Evolutionary conservation across 2,113 vertebrate species (phyloP).

Genomic region (Chlorodrepanis virens): DNA sequence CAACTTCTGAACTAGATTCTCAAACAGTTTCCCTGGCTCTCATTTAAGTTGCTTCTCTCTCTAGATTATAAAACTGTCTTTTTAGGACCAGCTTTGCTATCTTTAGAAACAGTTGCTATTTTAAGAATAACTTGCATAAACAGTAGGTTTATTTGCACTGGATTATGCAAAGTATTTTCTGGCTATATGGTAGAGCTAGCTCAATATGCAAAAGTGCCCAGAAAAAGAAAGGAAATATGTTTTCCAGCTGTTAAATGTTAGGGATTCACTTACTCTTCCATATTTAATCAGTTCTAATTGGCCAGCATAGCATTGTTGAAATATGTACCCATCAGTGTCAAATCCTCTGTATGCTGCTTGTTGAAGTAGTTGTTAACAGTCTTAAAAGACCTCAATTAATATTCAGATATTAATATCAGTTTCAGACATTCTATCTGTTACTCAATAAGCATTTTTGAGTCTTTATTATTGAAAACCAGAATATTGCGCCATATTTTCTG

Average conservation of each 20-base stretch:
- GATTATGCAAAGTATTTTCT: conserved; percentile 10
- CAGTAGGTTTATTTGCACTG: not conserved
- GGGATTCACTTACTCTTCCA: not conserved
- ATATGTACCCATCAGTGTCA: not conserved
- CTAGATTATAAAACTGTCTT: not conserved
- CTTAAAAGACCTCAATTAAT: not conserved
- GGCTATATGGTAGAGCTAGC: not conserved
- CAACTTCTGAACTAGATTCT: not conserved
- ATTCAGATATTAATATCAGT: not conserved
- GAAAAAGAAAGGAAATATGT: not conserved
- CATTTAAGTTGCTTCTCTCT: not conserved
- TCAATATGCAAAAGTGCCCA: not conserved
- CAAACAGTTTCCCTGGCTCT: not conserved
- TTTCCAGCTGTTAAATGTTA: not conserved
- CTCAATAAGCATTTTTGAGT: not conserved
- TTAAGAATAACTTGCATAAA: conserved; percentile 4
- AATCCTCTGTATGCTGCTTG: not conserved
- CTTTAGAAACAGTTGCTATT: not conserved
- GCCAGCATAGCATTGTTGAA: not conserved
- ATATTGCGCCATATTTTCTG: not conserved
- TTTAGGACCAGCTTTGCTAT: not conserved
- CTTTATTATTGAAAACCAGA: not conserved
- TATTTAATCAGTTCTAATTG: not conserved
- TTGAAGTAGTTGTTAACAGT: not conserved
- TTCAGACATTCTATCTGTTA: not conserved